Conservation (phyloP, 1,140 invertebrate species). For the Marisa cornuarietis region DNA sequence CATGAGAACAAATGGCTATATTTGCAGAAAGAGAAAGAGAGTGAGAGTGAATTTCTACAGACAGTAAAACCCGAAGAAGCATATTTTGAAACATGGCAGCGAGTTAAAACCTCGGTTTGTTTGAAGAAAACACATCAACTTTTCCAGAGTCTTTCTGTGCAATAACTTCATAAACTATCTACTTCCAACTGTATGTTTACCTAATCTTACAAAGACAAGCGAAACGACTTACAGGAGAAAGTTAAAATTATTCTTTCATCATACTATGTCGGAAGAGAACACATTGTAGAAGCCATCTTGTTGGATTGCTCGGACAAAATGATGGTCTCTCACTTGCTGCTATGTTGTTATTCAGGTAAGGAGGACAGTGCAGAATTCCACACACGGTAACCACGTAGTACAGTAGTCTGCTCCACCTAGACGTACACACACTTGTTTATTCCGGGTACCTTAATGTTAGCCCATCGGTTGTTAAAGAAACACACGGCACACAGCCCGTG, state of each 20-base stretch:
- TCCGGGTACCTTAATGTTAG: slow-evolving; percentile 45
- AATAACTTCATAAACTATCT: too few species aligned
- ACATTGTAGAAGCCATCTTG: neutral
- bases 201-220: neutral
- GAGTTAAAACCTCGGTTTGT: too few species aligned
- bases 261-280: neutral
- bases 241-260: neutral
- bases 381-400: slow-evolving; percentile 30
- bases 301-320: neutral
- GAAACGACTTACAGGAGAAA: neutral
- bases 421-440: slow-evolving; percentile 39
- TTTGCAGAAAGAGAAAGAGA: too few species aligned
- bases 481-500: slow-evolving; percentile 1
- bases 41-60: too few species aligned
- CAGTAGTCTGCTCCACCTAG: slow-evolving; percentile 38
- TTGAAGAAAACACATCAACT: too few species aligned
- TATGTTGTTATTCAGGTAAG: slow-evolving; percentile 26
- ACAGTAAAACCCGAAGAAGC: too few species aligned
- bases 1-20: too few species aligned
- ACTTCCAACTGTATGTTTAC: neutral
- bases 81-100: too few species aligned
- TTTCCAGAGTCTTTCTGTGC: too few species aligned
- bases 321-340: neutral
- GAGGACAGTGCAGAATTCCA: slow-evolving; percentile 34
- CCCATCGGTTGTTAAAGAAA: neutral